Evolutionary conservation across 2,797 vertebrate genomes (phyloP), one percentile per base, ranked within the genome.

Genomic region (Rousettus madagascariensis): DNA sequence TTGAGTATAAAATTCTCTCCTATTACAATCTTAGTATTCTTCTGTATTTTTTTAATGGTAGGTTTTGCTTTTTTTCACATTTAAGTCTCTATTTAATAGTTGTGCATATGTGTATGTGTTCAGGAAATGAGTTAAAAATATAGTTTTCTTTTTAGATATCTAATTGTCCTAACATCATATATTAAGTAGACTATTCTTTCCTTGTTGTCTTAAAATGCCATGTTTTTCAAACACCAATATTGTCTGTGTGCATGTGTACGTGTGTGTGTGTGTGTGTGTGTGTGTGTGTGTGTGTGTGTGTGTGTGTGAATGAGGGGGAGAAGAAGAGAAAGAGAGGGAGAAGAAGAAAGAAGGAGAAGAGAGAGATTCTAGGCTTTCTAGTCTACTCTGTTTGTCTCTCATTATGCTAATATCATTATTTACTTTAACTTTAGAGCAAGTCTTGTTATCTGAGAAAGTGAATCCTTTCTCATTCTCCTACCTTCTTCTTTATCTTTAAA

Each of bases 61-160:
- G 22, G 5, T 65, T 92, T 85, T 86, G 36, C 6, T 96, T 75
- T 95, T 80, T 80, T 80, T 85, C 55, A 79, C 5, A n/a, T 51
- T 65, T 79, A 86, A 89, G 59, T 85, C 16, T 93, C 46, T 57
- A 80, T 55, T 86, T 90, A 20, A 19, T 93, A 93, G 8, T 66
- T 59, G 33, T 91, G 36, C 79, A 22, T 33, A 19, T 61, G 33
- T 49, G 5, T 30, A 5, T 61, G 28, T 15, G 28, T 30, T 86
- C 16, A 75, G 4, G n/a, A 30, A 72, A 69, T 92, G 38, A 84
- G 66, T 85, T 86, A 71, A 87, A 95, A 94, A 61, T 61, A 20
- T 51, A 93, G 78, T 78, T 90, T 92, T 92, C 30, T 65, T 24
- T 65, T 92, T 94, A 82, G 41, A 49, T 71, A 90, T 36, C 20